Percentiles rank a stretch among this genome's conserved stretches.
Conservation (phyloP, 1,140 invertebrate genomes). For the Ips nitidus region DNA sequence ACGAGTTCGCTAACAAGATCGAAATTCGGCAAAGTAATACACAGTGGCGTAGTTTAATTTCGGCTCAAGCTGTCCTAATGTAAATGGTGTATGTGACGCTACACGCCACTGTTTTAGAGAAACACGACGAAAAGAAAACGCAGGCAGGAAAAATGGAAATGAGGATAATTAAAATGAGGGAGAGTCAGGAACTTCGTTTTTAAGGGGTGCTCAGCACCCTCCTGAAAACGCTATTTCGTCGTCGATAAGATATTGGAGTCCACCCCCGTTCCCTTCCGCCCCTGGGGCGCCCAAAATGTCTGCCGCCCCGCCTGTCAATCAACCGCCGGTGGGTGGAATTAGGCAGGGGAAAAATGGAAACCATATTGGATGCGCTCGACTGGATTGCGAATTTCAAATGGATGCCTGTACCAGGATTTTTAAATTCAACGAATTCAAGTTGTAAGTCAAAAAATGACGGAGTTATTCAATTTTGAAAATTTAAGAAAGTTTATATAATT, state of each 20-base stretch:
- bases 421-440: no score
- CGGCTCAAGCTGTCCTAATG: conserved; percentile 21
- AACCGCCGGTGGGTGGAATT: background rate
- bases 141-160: no score
- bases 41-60: conserved; percentile 9
- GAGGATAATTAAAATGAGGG: background rate
- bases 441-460: no score
- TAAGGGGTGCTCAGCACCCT: conserved; percentile 15
- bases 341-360: conserved; percentile 2
- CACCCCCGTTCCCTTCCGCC: background rate
- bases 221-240: conserved; percentile 24
- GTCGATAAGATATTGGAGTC: conserved; percentile 10
- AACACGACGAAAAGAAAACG: no score
- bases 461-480: no score
- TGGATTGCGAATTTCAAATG: background rate
- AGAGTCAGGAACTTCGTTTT: conserved; percentile 30
- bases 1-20: conserved; percentile 40
- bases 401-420: no score
- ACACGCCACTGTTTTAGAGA: no score
- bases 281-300: background rate
- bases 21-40: conserved; percentile 39
- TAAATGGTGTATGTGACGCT: conserved; percentile 26
- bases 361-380: background rate
- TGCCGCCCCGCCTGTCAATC: conserved; percentile 8
- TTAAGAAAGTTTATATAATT: no score